phyloP scores from a whole-genome alignment of 2,888 invertebrate genomes.

The Sinelater perroti region DNA sequence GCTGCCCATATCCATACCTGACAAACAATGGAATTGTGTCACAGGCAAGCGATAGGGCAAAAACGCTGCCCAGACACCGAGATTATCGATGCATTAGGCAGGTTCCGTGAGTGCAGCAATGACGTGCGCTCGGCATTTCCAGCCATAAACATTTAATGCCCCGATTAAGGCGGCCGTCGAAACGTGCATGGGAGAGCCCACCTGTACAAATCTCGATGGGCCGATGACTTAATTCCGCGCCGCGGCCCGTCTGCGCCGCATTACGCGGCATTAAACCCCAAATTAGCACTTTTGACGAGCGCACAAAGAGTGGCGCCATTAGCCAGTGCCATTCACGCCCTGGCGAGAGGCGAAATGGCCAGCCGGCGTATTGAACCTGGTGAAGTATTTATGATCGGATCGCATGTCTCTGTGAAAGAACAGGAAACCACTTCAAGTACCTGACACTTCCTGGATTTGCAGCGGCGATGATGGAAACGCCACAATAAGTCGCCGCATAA shows the following conservation, averaged over 20 bases:
- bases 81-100: no score
- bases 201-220: neutral
- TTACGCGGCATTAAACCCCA: neutral
- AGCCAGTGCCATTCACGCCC: slow-evolving; percentile 13
- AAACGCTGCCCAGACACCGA: no score
- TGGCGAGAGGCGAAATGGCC: slow-evolving; percentile 3
- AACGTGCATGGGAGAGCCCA: no score
- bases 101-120: no score
- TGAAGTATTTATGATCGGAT: slow-evolving; percentile 48
- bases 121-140: no score
- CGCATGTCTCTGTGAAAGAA: slow-evolving; percentile 49
- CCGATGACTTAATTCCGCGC: slow-evolving; percentile 12
- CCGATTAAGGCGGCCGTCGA: no score
- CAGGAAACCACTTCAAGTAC: slow-evolving; percentile 51
- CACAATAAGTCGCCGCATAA: slow-evolving; percentile 39
- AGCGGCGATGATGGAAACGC: slow-evolving; percentile 49
- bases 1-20: no score
- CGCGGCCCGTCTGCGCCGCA: neutral
- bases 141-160: no score
- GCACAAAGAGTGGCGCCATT: slow-evolving; percentile 21
- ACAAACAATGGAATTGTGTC: no score
- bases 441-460: slow-evolving; percentile 53
- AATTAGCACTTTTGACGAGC: slow-evolving; percentile 17
- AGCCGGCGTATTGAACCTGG: slow-evolving; percentile 14
- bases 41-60: no score